These are phyloP conservation scores for Xenotilapia longispinis DNA, from an alignment of 2,113 vertebrate genomes.

Conservation along the genomic window DNA sequence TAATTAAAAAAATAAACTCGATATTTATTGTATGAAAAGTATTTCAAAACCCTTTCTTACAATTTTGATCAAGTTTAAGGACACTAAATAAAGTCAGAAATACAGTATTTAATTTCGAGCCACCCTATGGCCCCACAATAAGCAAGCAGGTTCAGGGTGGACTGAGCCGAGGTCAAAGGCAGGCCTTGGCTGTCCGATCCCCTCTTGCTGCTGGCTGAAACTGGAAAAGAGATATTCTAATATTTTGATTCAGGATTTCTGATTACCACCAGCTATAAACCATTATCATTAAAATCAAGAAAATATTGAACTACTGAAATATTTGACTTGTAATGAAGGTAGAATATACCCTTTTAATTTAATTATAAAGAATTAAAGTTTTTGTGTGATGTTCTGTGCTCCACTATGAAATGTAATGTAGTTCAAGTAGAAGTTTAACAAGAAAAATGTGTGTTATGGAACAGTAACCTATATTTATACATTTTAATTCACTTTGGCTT, in stretches of 20 bases:
- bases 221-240: not conserved
- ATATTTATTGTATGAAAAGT: not conserved
- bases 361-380: not conserved
- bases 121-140: not conserved
- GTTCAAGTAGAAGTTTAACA: not conserved
- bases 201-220: not conserved
- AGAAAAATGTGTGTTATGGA: not conserved
- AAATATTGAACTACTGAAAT: not conserved
- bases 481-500: not conserved
- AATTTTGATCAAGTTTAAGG: not conserved
- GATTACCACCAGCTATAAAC: not conserved
- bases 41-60: not conserved
- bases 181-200: not conserved
- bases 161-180: not conserved
- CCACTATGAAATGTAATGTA: not conserved
- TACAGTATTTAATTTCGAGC: not conserved
- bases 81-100: not conserved
- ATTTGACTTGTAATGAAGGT: not conserved
- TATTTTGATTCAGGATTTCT: not conserved
- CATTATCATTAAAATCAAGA: not conserved
- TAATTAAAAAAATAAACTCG: not conserved
- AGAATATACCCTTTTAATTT: not conserved
- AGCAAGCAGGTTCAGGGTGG: not conserved
- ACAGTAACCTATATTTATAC: not conserved
- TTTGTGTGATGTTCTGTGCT: not conserved